phyloP scores from a whole-genome alignment of 2,797 vertebrate genomes.

The Acanthurus lineatus region DNA sequence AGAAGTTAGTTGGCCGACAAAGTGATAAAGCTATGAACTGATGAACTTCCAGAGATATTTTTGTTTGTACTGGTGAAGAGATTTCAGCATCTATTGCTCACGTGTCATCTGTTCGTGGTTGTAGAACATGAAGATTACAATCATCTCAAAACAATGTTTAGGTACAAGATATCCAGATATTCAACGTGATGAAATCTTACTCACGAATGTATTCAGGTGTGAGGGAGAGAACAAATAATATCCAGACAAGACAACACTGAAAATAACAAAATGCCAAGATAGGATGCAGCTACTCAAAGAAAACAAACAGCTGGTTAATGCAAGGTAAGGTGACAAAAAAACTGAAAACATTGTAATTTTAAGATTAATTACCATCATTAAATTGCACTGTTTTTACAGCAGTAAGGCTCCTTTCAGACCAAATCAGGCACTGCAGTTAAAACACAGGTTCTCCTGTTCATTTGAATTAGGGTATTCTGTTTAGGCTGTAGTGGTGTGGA shows the following conservation, averaged over 20 bases:
- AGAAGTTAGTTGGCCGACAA: slow-evolving; percentile 39
- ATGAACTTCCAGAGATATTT: not conserved
- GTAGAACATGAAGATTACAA: not conserved
- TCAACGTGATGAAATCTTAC: not conserved
- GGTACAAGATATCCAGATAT: too few species aligned
- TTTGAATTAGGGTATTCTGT: too few species aligned
- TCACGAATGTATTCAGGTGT: slow-evolving; percentile 7
- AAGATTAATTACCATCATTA: slow-evolving; percentile 40
- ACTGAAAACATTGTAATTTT: slow-evolving; percentile 41
- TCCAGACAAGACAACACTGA: slow-evolving; percentile 15
- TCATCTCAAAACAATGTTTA: not conserved
- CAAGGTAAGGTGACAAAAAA: slow-evolving; percentile 17
- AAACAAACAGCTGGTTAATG: slow-evolving; percentile 29
- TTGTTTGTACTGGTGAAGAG: not conserved
- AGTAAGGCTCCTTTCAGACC: slow-evolving; percentile 32
- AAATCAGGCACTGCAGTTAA: too few species aligned
- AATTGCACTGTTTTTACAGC: slow-evolving; percentile 67
- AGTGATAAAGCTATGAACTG: slow-evolving; percentile 15
- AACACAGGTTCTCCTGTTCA: too few species aligned
- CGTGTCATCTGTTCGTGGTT: not conserved
- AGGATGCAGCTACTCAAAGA: slow-evolving; percentile 9
- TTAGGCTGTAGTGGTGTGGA: too few species aligned
- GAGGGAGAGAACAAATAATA: slow-evolving; percentile 10
- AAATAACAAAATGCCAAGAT: slow-evolving; percentile 21
- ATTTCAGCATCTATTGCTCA: not conserved